Base-by-base conservation (phyloP, 1,140 invertebrate species). In the Pseudomyrmex pallidus region DNA sequence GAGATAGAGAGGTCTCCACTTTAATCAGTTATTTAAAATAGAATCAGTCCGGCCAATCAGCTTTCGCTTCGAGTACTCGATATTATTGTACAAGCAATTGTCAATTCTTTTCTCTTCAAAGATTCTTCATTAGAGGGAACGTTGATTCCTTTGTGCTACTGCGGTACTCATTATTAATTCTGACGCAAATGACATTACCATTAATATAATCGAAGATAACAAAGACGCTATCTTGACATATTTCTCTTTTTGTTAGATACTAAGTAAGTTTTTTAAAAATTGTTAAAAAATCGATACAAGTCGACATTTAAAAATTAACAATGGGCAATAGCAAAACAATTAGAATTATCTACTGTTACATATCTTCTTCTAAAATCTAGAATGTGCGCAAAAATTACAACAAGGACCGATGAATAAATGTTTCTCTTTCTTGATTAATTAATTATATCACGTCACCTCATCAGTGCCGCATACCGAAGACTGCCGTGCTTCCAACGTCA, bases 21-120 rank as follows among this genome's bases (percentile, higher is more conserved):
- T 80, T 56, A n/a, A 80, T 80, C 12, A 80, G 15, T 80, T 80
- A 80, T 72, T 80, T 80, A 70, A 35, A 80, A 80, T 72, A 22
- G 20, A 50, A 80, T 13, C 64, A 5, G 15, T 48, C 17, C 46
- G 20, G 72, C 72, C 64, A 50, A 59, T 48, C 56, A 46, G 35
- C 35, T n/a, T 57, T 59, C 12, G 44, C 56, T 70, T 48, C 12
- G 52, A 70, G 20, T 48, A 70, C 20, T 78, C 52, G 7, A 50
- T 57, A 80, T 70, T 59, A 59, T 70, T 80, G 44, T 50, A 78
- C 52, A 57, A 57, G 15, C 44, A 10, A 35, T 59, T 13, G 7
- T 1, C 17, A 67, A 67, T 15, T 13, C 9, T 74, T 52, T 25
- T 12, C 20, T 54, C 48, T 57, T n/a, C 46, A 78, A 78, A 57